These are phyloP conservation scores for Drosophila mulleri DNA, from an alignment of 2,888 invertebrate genomes.

Conservation along the genomic window DNA sequence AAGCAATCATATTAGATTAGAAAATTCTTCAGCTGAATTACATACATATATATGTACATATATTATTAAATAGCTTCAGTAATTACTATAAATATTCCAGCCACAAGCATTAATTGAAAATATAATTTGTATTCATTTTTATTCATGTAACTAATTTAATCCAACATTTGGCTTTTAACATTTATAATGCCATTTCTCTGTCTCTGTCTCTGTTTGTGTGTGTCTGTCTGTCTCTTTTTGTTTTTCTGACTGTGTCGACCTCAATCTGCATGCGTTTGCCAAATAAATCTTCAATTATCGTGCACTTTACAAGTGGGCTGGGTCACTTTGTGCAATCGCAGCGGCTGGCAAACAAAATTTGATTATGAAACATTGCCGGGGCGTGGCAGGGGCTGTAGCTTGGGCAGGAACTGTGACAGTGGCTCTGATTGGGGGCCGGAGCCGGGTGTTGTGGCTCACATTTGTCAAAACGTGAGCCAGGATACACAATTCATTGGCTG, in stretches of 20 bases:
- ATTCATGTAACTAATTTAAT: background rate
- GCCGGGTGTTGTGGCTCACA: slow-evolving; percentile 40
- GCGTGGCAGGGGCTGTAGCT: background rate
- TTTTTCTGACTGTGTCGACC: background rate
- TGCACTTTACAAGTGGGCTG: slow-evolving; percentile 30
- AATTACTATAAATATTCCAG: background rate
- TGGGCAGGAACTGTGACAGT: background rate
- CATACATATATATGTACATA: no score
- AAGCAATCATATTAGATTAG: no score
- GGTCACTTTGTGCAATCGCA: slow-evolving; percentile 42
- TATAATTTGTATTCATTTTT: slow-evolving; percentile 1
- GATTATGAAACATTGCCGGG: slow-evolving; percentile 65
- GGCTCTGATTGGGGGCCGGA: background rate
- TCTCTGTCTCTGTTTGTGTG: background rate
- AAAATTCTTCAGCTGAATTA: no score
- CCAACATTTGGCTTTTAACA: background rate
- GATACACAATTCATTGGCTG: slow-evolving; percentile 21
- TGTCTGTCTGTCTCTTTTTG: background rate
- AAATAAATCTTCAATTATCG: slow-evolving; percentile 53
- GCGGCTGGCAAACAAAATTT: slow-evolving; percentile 47
- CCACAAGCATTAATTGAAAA: background rate
- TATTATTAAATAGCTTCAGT: no score
- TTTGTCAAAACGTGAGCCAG: slow-evolving; percentile 58
- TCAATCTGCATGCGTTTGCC: slow-evolving; percentile 15
- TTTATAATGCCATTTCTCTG: background rate